Base-by-base conservation (phyloP, 1,140 invertebrate species). In the Frieseomelitta varia region DNA sequence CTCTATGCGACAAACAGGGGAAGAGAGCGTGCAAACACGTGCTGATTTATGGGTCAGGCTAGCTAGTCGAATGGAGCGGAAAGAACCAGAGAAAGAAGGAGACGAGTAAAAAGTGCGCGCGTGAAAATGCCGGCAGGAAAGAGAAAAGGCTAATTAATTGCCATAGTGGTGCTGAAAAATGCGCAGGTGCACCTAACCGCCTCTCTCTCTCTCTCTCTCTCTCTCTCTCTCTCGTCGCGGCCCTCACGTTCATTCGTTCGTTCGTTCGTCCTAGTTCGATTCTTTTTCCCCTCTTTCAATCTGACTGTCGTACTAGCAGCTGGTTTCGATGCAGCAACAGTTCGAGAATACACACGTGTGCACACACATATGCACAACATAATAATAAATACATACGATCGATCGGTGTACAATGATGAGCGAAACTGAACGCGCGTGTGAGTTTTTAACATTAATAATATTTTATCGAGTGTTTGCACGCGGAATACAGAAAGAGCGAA, bases 1-100 rank as follows among this genome's bases (percentile, higher is more conserved):
- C 24, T 24, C 79, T 85, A 87, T 77, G 82, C 73, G 86, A 87
- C 86, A 79, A 79, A 76, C 79, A 75, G 65, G 65, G 39, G 39
- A 47, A 47, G 8, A 47, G 58, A 73, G 58, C 85, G 78, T 75
- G 84, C 83, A 88, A 85, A 85, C 79, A 79, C 47, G 83, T 74
- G 76, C 75, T 88, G 87, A 88, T 88, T 88, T 88, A 87, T 87
- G 81, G 84, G 87, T 88, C 87, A 88, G 81, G 68, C 78, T 51
- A 88, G 67, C 87, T 61, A 61, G 87, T 85, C 63, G 76, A 79
- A 61, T 79, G 58, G 63, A 76, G 74, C 17, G 61, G 58, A 79
- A 47, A 61, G 76, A 51, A 19, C 56, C 51, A 30, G 39, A 58
- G 63, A 74, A 67, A 68, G 75, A 80, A 81, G 84, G 78, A 51